Conservation (phyloP, 2,797 vertebrate species). For the Neosilurus mollespiculum region DNA sequence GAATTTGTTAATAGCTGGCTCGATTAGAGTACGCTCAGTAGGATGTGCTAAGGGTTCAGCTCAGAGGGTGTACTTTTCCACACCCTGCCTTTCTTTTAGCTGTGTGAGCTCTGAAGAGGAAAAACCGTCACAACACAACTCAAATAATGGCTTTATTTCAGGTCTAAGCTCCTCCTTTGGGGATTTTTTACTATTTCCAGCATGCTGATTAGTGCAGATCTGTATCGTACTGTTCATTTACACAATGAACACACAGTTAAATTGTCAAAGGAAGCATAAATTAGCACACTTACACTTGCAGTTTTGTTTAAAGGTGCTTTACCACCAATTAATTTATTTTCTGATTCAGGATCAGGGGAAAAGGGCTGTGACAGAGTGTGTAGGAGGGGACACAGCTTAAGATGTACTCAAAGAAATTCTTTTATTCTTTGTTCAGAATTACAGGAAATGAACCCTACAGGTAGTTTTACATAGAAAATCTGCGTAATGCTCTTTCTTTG, state of each 20-base stretch:
- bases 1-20: conserved; percentile 50
- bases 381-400: neutral
- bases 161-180: neutral
- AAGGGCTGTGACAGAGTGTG: neutral
- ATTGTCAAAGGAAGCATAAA: conserved; percentile 6
- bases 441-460: neutral
- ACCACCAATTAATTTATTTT: neutral
- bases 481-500: too few species aligned
- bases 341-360: neutral
- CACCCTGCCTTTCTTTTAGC: conserved; percentile 6
- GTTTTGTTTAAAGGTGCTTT: neutral
- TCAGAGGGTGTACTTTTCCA: conserved; percentile 10
- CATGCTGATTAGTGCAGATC: conserved; percentile 11
- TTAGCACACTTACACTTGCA: neutral
- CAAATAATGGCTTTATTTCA: neutral
- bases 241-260: neutral
- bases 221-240: neutral
- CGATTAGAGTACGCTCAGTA: conserved; percentile 30
- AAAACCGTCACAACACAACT: neutral
- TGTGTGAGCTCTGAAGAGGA: neutral
- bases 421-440: neutral
- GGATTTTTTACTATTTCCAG: conserved; percentile 2
- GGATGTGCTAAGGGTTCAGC: conserved; percentile 22
- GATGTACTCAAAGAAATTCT: neutral
- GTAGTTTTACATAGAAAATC: neutral